Percentiles rank a stretch among this genome's conserved stretches.
phyloP scores from a whole-genome alignment of 2,888 invertebrate genomes.

The Helicoverpa assulta region DNA sequence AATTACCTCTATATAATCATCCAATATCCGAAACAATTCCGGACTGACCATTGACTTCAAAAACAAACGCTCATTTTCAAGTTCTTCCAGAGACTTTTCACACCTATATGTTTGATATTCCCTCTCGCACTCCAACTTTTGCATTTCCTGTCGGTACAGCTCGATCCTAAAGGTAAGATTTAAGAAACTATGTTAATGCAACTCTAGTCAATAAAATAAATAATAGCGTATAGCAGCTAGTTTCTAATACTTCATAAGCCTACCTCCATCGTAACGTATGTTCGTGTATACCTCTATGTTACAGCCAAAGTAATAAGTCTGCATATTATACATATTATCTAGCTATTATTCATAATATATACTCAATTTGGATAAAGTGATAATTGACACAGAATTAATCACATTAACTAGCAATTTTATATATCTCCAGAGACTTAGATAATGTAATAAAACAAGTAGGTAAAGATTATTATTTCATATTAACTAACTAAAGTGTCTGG shows the following conservation, averaged over 20 bases:
- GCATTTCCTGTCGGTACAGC: slow-evolving; percentile 64
- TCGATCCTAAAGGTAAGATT: slow-evolving; percentile 69
- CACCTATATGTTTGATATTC: slow-evolving; percentile 62
- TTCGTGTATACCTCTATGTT: too few species aligned
- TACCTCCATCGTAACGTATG: slow-evolving; percentile 35
- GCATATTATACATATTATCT: too few species aligned
- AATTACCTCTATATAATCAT: slow-evolving; percentile 72
- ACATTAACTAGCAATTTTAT: too few species aligned
- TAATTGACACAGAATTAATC: too few species aligned
- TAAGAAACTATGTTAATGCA: slow-evolving; percentile 1
- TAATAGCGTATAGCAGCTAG: slow-evolving; percentile 46
- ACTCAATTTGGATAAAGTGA: too few species aligned
- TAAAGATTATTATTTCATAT: too few species aligned
- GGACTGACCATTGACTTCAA: slow-evolving; percentile 44
- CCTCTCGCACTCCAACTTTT: slow-evolving; percentile 67
- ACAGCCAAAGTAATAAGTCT: too few species aligned
- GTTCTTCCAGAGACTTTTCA: slow-evolving; percentile 68
- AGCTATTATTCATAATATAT: too few species aligned
- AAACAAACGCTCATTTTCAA: slow-evolving; percentile 54
- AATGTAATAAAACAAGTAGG: too few species aligned
- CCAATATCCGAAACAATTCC: slow-evolving; percentile 63
- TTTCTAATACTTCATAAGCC: slow-evolving; percentile 44
- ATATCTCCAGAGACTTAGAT: too few species aligned
- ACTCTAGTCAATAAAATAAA: slow-evolving; percentile 8
- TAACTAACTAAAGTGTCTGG: too few species aligned